Percentiles rank a stretch among this genome's conserved stretches.
Conservation (phyloP, 2,888 invertebrate genomes). For the Bombylius discolor region DNA sequence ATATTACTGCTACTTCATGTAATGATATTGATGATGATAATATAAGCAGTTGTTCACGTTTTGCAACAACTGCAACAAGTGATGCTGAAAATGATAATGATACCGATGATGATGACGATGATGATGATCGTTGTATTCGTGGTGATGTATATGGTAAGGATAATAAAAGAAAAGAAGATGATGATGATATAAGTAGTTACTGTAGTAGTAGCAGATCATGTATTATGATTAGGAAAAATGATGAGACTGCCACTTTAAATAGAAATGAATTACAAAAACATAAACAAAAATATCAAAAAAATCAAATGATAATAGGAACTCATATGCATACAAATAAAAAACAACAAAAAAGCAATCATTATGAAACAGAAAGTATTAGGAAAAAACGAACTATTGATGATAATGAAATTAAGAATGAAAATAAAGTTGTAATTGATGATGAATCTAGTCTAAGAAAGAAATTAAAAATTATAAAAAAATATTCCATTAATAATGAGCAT, state of each 20-base stretch:
- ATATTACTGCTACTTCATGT: conserved; percentile 25
- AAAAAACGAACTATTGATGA: too few relatives aligned
- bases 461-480: conserved; percentile 1
- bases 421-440: conserved; percentile 5
- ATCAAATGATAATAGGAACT: not conserved
- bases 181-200: conserved; percentile 6
- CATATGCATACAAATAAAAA: not conserved
- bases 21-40: conserved; percentile 15
- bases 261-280: not conserved
- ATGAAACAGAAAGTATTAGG: conserved; percentile 1
- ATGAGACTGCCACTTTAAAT: not conserved
- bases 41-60: conserved; percentile 7
- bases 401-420: not conserved
- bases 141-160: not conserved
- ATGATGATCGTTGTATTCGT: not conserved
- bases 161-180: conserved; percentile 1
- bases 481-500: not conserved
- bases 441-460: conserved; percentile 4
- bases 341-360: conserved; percentile 9
- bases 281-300: not conserved
- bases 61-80: not conserved
- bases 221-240: not conserved
- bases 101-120: conserved; percentile 9
- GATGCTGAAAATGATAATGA: conserved; percentile 21
- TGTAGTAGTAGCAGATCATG: conserved; percentile 8